Evolutionary conservation across 1,140 invertebrate species (phyloP).

Genomic region (Hylaeus anthracinus): DNA sequence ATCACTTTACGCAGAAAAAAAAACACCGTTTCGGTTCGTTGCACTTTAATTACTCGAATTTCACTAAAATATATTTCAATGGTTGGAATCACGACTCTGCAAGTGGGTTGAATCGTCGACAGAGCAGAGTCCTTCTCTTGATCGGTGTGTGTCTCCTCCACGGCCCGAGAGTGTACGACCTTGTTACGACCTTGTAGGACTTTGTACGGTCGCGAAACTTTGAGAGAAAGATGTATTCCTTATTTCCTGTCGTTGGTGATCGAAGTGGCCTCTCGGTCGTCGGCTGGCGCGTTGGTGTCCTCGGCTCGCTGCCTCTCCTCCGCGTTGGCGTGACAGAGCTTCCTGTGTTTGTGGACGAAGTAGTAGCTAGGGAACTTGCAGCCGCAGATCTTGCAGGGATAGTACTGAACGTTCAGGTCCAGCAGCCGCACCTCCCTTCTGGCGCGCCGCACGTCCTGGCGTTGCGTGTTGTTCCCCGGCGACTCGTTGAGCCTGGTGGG

Average conservation of each 20-base stretch:
- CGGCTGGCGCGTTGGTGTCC: not conserved
- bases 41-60: no score
- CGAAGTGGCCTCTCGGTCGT: conserved; percentile 31
- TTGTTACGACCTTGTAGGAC: no score
- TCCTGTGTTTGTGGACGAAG: conserved; percentile 95
- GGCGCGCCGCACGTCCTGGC: conserved; percentile 47
- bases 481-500: conserved; percentile 69
- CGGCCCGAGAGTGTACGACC: no score
- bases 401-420: conserved; percentile 93
- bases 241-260: conserved; percentile 41
- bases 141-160: no score
- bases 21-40: no score
- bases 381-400: conserved; percentile 95
- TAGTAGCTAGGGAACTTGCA: conserved; percentile 96
- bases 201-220: no score
- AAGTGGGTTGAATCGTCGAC: no score
- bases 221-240: not conserved
- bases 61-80: no score
- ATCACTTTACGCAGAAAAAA: no score
- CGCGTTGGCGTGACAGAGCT: conserved; percentile 87
- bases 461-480: not conserved
- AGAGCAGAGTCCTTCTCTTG: no score
- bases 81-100: no score
- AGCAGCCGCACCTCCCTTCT: conserved; percentile 84
- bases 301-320: conserved; percentile 64